Base-by-base conservation (phyloP, 2,888 invertebrate genomes). In the Drosophila prostipennis region DNA sequence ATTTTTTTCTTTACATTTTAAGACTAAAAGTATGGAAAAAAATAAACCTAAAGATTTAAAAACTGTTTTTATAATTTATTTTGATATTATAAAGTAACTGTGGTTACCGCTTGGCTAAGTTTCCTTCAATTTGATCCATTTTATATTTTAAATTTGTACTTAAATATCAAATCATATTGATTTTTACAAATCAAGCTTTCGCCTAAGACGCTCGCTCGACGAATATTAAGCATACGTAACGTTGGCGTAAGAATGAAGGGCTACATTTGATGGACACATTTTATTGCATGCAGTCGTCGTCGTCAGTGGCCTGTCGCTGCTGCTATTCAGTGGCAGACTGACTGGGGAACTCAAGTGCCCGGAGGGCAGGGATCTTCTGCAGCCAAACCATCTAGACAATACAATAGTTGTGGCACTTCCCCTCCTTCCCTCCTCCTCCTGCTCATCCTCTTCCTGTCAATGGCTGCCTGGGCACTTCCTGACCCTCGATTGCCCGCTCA, bases 261-360 rank as follows among this genome's bases (percentile, higher is more conserved):
- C 64, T 75, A 73, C 81, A 77, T 81, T 82, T 84, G 87, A 84
- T 81, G 59, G 89, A 87, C 87, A 84, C 73, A 84, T 87, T 88
- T 84, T 77, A 89, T 87, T 76, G 76, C 79, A 79, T 54, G 85
- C 77, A 86, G 72, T 59, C 56, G 65, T 63, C 80, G 72, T 52
- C 80, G 72, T 52, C 60, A 32, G 45, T 68, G 68, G 45, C 45
- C 70, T 61, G 74, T 68, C 57, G 78, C 61, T 37, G 55, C 23
- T 54, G 51, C 63, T 48, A 37, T 54, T 46, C 46, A 69, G 72
- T 73, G 76, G 55, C 56, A 54, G 53, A 45, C 69, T 39, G 59
- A 46, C 39, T 46, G 53, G 36, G 26, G 8, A 51, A 51, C 49
- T 52, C 19, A 49, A 73, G 74, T 49, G 64, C 64, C 73, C 51